Conservation (phyloP, 2,797 vertebrate species). For the Gouania willdenowi region DNA sequence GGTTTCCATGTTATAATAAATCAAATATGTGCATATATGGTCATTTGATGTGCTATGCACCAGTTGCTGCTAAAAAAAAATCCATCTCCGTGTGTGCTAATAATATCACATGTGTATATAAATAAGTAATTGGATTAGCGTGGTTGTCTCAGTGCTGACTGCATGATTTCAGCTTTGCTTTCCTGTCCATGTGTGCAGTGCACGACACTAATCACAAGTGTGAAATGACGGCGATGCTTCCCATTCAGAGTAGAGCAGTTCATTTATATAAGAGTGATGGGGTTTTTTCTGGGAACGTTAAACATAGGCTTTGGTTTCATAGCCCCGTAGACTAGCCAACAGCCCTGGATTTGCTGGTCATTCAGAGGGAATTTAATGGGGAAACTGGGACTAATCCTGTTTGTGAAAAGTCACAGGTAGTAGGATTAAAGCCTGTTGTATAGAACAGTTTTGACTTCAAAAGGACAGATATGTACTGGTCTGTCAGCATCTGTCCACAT, state of each 20-base stretch:
- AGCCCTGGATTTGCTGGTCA: slow-evolving; percentile 48
- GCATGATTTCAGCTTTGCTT: slow-evolving; percentile 15
- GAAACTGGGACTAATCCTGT: slow-evolving; percentile 71
- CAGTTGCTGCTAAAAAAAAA: too few relatives aligned
- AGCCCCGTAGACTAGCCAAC: slow-evolving; percentile 45
- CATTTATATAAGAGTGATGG: slow-evolving; percentile 70
- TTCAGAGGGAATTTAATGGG: slow-evolving; percentile 48
- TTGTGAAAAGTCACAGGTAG: slow-evolving; percentile 76
- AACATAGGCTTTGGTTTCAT: slow-evolving; percentile 48
- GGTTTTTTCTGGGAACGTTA: slow-evolving; percentile 55
- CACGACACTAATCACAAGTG: slow-evolving; percentile 6
- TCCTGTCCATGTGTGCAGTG: slow-evolving; percentile 15
- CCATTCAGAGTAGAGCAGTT: slow-evolving; percentile 60
- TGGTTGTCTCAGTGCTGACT: slow-evolving; percentile 3
- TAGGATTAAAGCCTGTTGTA: slow-evolving; percentile 60
- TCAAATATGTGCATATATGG: too few relatives aligned
- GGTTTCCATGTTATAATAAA: too few relatives aligned
- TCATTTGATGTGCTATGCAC: too few relatives aligned
- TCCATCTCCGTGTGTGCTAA: neutral
- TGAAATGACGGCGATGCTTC: slow-evolving; percentile 16
- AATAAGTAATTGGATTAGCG: slow-evolving; percentile 6
- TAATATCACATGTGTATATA: neutral
- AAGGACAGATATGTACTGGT: slow-evolving; percentile 10
- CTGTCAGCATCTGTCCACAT: slow-evolving; percentile 12
- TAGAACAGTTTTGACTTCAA: slow-evolving; percentile 38